phyloP scores from a whole-genome alignment of 2,113 vertebrate genomes.

The Nothocercus julius region DNA sequence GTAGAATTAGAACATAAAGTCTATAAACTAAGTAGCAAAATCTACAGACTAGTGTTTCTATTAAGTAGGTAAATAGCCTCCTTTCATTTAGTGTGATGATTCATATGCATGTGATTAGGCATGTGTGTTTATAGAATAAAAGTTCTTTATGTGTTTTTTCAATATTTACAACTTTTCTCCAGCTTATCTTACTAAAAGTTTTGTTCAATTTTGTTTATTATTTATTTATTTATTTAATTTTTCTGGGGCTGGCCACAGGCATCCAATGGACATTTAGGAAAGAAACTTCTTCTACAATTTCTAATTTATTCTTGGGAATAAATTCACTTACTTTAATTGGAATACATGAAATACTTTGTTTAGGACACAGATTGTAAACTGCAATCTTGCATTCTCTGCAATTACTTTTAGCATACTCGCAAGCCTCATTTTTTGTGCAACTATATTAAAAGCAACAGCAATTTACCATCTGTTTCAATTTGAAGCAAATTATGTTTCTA shows the following conservation, averaged over 20 bases:
- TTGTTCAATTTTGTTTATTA: not conserved
- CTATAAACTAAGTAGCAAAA: not conserved
- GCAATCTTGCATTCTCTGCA: not conserved
- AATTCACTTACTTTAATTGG: not conserved
- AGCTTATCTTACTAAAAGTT: not conserved
- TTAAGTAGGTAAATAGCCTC: not conserved
- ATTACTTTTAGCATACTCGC: not conserved
- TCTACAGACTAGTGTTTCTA: not conserved
- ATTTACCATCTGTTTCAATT: conserved; percentile 26
- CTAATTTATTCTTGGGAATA: not conserved
- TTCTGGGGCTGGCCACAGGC: not conserved
- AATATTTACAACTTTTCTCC: not conserved
- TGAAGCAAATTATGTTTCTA: conserved; percentile 3
- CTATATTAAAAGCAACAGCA: conserved; percentile 3
- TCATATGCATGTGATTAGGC: not conserved
- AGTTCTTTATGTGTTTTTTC: not conserved
- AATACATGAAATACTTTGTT: not conserved
- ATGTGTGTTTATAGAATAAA: not conserved
- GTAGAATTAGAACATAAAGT: not conserved
- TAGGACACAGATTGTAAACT: not conserved
- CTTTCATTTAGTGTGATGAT: not conserved
- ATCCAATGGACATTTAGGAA: not conserved
- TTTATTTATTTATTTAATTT: not conserved
- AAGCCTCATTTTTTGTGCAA: not conserved
- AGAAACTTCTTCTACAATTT: not conserved